phyloP scores from a whole-genome alignment of 2,888 invertebrate species.

The Epinotia ramella region DNA sequence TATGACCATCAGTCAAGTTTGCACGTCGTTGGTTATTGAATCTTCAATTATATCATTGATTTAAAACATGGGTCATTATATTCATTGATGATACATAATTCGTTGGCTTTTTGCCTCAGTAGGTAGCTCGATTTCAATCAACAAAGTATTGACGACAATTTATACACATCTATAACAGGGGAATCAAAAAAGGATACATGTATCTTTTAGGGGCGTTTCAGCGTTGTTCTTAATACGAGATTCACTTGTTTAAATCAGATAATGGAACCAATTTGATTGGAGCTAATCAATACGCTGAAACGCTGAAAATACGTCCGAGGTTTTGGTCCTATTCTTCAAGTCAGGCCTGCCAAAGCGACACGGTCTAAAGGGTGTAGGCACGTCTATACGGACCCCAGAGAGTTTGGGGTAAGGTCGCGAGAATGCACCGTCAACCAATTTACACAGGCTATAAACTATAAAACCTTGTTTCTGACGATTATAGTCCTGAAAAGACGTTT shows the following conservation, averaged over 20 bases:
- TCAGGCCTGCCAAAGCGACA: constrained; percentile 36
- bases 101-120: constrained; percentile 3
- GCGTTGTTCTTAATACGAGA: not conserved
- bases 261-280: not conserved
- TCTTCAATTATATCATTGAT: constrained; percentile 22
- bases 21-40: constrained; percentile 35
- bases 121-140: not conserved
- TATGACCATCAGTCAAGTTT: constrained; percentile 40
- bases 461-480: not conserved
- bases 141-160: constrained; percentile 31
- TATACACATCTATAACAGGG: not conserved
- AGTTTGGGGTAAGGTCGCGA: constrained; percentile 34
- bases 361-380: constrained; percentile 24
- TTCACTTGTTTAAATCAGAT: not conserved
- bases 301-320: constrained; percentile 3
- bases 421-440: constrained; percentile 5
- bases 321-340: constrained; percentile 14
- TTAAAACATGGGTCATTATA: constrained; percentile 42
- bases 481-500: not conserved
- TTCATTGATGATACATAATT: constrained; percentile 27
- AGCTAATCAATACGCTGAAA: not conserved
- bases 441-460: not conserved
- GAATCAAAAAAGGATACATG: not conserved
- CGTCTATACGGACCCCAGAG: constrained; percentile 29
- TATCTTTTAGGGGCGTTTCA: not conserved